A percentile compares a stretch with the other conserved stretches of the same genome.
Conservation (phyloP, 2,113 vertebrate species). For the Echinops telfairi region DNA sequence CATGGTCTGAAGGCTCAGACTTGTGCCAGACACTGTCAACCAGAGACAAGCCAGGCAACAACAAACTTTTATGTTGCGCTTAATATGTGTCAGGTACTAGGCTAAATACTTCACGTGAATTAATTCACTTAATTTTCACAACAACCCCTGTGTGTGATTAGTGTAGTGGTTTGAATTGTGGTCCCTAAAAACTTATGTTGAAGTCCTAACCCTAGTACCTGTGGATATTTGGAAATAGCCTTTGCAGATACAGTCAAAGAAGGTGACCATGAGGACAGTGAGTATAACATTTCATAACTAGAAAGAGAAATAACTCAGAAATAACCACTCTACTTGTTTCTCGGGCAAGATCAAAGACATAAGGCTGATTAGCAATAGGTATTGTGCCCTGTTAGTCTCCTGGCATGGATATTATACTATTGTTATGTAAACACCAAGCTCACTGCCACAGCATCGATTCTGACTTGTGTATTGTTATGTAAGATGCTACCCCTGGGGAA, state of each 20-base stretch:
- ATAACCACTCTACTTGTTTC: constrained; percentile 28
- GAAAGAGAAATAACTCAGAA: not conserved
- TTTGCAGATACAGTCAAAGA: not conserved
- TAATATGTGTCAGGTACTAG: no score
- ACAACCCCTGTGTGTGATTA: no score
- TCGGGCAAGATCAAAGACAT: constrained; percentile 2
- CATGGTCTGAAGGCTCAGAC: not conserved
- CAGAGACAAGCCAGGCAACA: no score
- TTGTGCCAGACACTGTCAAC: not conserved
- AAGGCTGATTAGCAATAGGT: not conserved
- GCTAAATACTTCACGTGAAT: no score
- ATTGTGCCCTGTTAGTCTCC: not conserved
- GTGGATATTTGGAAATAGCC: not conserved
- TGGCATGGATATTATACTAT: not conserved
- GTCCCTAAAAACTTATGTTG: no score
- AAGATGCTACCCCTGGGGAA: not conserved
- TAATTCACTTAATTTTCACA: no score
- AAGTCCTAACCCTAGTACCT: no score
- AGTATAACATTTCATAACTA: not conserved
- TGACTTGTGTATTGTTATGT: not conserved
- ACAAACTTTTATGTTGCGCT: no score
- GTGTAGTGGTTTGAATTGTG: no score
- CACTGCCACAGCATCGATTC: no score
- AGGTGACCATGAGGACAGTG: not conserved
- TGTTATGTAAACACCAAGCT: not conserved